These are phyloP conservation scores for Rhipidura dahli DNA, from an alignment of 2,113 vertebrate genomes.

Conservation along the genomic window DNA sequence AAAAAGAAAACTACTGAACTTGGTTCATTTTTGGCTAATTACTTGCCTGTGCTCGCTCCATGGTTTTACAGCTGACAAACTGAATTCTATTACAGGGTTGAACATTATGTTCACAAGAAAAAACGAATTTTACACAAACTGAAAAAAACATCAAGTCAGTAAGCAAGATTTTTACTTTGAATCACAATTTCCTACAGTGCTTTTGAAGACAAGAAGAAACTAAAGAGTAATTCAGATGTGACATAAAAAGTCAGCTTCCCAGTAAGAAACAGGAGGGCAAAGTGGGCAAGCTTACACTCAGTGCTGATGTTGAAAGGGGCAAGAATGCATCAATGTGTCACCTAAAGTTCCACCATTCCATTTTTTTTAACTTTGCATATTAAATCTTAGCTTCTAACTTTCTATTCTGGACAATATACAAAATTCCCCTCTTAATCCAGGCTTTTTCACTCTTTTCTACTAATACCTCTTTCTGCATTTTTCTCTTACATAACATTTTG, in stretches of 20 bases:
- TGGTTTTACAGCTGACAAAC: not conserved
- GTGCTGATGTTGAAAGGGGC: not conserved
- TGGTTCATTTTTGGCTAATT: not conserved
- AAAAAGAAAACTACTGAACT: not conserved
- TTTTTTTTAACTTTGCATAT: not conserved
- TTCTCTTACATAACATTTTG: not conserved
- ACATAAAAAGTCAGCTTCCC: not conserved
- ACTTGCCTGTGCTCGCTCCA: not conserved
- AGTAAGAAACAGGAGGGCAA: not conserved
- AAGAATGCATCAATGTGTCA: not conserved
- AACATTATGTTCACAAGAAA: not conserved
- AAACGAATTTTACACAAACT: not conserved
- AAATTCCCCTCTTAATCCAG: not conserved
- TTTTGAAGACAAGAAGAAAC: not conserved
- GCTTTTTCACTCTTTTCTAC: not conserved
- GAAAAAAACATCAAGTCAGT: not conserved
- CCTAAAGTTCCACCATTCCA: not conserved
- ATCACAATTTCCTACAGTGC: not conserved
- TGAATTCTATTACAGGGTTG: not conserved
- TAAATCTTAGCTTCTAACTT: not conserved
- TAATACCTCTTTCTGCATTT: not conserved
- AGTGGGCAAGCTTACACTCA: not conserved
- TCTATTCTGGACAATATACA: not conserved
- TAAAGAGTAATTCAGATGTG: not conserved
- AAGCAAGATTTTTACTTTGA: not conserved